phyloP scores from a whole-genome alignment of 2,888 invertebrate species.

The Leptopilina syphax region DNA sequence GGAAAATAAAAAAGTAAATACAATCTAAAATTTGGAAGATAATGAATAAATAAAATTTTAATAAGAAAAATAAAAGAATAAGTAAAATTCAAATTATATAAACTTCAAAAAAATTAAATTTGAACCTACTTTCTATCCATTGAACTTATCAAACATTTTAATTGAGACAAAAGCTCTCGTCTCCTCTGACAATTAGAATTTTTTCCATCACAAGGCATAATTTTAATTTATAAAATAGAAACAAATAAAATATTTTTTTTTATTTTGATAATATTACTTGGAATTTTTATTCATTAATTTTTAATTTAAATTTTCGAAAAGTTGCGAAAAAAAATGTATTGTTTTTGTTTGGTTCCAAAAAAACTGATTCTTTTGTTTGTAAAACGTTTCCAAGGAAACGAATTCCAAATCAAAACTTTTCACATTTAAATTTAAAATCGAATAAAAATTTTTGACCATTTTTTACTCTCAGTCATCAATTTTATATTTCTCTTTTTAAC shows the following conservation, averaged over 20 bases:
- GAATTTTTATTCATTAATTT: not conserved
- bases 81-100: no score
- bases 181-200: conserved; percentile 70
- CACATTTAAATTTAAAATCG: not conserved
- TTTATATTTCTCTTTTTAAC: no score
- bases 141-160: conserved; percentile 72
- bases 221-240: not conserved
- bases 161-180: conserved; percentile 67
- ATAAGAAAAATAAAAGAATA: no score
- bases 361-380: conserved; percentile 10
- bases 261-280: no score
- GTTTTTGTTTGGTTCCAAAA: not conserved
- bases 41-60: no score
- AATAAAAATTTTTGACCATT: not conserved
- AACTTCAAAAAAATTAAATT: not conserved
- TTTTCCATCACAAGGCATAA: conserved; percentile 73
- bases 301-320: not conserved
- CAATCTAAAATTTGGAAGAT: no score
- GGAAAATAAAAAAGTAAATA: no score
- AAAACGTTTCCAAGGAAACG: conserved; percentile 30
- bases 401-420: not conserved
- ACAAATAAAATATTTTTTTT: no score
- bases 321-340: not conserved
- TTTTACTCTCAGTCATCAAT: no score
- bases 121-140: conserved; percentile 70